A percentile compares a stretch with the other conserved stretches of the same genome.
Evolutionary conservation across 2,888 invertebrate species (phyloP).

Genomic region (Hemistola chrysoprasaria): DNA sequence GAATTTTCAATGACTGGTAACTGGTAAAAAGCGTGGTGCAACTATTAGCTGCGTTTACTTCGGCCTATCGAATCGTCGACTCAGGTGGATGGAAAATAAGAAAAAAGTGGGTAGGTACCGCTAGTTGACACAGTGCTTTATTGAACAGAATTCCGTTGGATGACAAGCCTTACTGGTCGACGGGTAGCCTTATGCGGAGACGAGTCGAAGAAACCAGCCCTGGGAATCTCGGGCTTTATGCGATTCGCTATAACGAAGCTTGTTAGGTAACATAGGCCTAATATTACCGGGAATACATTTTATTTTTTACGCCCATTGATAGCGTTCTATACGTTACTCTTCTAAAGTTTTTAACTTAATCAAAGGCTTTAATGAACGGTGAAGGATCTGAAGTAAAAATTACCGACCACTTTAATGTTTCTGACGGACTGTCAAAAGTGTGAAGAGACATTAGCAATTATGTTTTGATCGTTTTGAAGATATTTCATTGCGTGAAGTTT

Average conservation of each 20-base stretch:
- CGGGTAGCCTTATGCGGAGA: conserved; percentile 41
- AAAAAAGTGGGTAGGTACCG: conserved; percentile 73
- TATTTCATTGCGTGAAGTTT: too few relatives aligned
- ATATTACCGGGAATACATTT: conserved; percentile 13
- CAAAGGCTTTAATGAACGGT: too few relatives aligned
- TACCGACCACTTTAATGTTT: too few relatives aligned
- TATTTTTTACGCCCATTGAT: neutral
- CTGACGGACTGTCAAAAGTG: too few relatives aligned
- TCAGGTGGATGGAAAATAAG: conserved; percentile 44
- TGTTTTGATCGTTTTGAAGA: too few relatives aligned
- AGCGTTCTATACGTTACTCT: conserved; percentile 2
- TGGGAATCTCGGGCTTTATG: conserved; percentile 26
- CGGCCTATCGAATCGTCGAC: conserved; percentile 55
- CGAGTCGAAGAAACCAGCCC: conserved; percentile 7
- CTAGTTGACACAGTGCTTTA: conserved; percentile 78
- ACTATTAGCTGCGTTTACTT: conserved; percentile 30
- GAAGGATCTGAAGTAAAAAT: too few relatives aligned
- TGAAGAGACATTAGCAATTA: too few relatives aligned
- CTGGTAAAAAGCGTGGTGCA: conserved; percentile 23
- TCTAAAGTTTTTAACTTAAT: neutral
- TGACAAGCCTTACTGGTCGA: conserved; percentile 36
- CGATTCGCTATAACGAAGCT: conserved; percentile 12
- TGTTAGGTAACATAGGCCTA: conserved; percentile 2
- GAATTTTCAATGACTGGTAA: conserved; percentile 22
- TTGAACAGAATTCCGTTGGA: conserved; percentile 69